Base-by-base conservation (phyloP, 2,888 invertebrate species). In the Hirtodrosophila trivittata region DNA sequence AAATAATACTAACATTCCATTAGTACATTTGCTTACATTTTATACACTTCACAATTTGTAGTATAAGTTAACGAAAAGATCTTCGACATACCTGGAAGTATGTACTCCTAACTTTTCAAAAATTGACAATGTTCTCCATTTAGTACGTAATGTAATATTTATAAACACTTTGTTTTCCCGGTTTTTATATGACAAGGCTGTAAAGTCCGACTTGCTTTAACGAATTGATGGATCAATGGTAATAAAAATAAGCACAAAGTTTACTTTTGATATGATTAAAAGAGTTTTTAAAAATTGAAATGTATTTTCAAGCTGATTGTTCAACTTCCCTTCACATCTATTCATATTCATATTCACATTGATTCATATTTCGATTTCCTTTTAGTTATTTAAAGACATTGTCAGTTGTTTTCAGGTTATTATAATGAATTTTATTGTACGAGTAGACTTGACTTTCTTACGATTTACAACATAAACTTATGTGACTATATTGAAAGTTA, bases 401-500 rank as follows among this genome's bases (percentile, higher is more conserved):
- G 6, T 21, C 4, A 4, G 43, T 64, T 26, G 28, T 51, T 55
- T 43, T 42, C 7, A 37, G 32, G 25, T 43, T 58, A 54, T 41
- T 51, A 14, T 66, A 62, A 21, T 57, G 50, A 33, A 52, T 65
- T 75, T 74, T 63, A 77, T 75, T 69, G n/a, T 77, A 63, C 18
- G 58, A 82, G 62, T 68, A 73, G 70, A 71, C 71, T 65, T 82
- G 68, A 59, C 41, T 51, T 43, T 2, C 18, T 21, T 21, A 21
- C 5, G n/a, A 21, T 21, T 3, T 64, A 66, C 58, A 75, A 59
- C 62, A 67, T 69, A 52, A 66, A 57, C 77, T 80, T 80, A 83
- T 42, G 10, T 76, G 77, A 80, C 83, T 80, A 80, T 55, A 60
- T 55, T 76, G 64, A 70, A 82, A 66, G 37, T 66, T 46, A 12